Base-by-base conservation (phyloP, 1,140 invertebrate genomes). In the Cryptotermes secundus region DNA sequence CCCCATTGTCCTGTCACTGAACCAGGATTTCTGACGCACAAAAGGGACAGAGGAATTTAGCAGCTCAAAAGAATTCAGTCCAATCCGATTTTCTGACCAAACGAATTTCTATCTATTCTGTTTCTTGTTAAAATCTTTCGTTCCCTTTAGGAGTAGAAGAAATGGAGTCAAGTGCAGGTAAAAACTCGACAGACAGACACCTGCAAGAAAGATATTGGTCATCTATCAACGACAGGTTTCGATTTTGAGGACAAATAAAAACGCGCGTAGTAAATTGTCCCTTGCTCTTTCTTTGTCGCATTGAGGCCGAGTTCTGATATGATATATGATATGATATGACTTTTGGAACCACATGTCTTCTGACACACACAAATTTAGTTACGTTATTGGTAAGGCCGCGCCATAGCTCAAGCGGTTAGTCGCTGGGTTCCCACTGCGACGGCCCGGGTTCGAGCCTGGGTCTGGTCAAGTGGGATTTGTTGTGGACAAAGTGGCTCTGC, bases 141-240 rank as follows among this genome's bases (percentile, higher is more conserved):
- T 72, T 72, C 59, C 3, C 45, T 72, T 72, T 72, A n/a, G 6
- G 7, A 4, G 14, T 9, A 72, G 14, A 72, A 72, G 59, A 72
- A 72, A 16, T 72, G 59, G 16, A 72, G 59, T 72, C 59, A 31
- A 72, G n/a, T 72, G n/a, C 59, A 72, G 59, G 59, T 72, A 72
- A 72, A 72, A 72, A 72, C 59, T 72, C 59, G 59, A n/a, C 26
- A 72, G 59, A n/a, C 26, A 72, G 59, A 72, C 59, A 72, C 59
- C 59, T 72, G 59, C 59, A n/a, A 72, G 45, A 72, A 72, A 72
- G 59, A 72, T 72, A 72, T 31, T 72, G 26, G 59, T n/a, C 59
- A 72, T 72, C 59, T 72, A 72, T 72, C 59, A 72, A 72, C 26
- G 59, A 72, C 6, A 72, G 3, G 59, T 72, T 14, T 72, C 26